Percentiles rank a stretch among this genome's conserved stretches.
Conservation (phyloP, 2,797 vertebrate species). For the Chrosomus eos region DNA sequence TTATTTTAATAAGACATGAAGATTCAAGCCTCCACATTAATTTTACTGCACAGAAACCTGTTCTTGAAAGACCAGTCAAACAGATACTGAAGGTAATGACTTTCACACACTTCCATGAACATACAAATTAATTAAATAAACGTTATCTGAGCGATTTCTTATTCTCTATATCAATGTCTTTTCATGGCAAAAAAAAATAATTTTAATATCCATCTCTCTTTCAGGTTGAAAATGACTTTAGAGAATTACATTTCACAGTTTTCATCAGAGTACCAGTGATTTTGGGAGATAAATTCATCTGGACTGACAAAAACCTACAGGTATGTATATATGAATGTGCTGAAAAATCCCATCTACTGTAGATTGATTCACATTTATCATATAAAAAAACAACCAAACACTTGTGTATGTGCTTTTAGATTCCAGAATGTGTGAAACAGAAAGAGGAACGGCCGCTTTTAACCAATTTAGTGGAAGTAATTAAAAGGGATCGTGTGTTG, state of each 20-base stretch:
- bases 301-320: slow-evolving; percentile 52
- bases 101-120: background rate
- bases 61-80: slow-evolving; percentile 65
- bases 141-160: background rate
- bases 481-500: slow-evolving; percentile 67
- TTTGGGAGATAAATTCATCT: slow-evolving; percentile 68
- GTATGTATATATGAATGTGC: background rate
- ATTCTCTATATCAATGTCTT: background rate
- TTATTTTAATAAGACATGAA: slow-evolving; percentile 66
- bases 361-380: background rate
- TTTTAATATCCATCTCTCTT: slow-evolving; percentile 2
- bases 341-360: background rate
- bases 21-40: slow-evolving; percentile 78
- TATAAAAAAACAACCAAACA: background rate
- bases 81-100: slow-evolving; percentile 77
- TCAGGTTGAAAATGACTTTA: slow-evolving; percentile 80
- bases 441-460: slow-evolving; percentile 46
- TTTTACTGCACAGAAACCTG: slow-evolving; percentile 72
- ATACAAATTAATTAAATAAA: background rate
- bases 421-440: slow-evolving; percentile 65
- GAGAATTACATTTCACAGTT: slow-evolving; percentile 71
- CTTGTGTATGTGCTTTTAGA: slow-evolving; percentile 59
- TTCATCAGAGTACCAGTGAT: slow-evolving; percentile 78
- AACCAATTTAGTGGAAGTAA: slow-evolving; percentile 61
- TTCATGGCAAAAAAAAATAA: background rate